Conservation (phyloP, 2,888 invertebrate genomes). For the Sisyra nigra region DNA sequence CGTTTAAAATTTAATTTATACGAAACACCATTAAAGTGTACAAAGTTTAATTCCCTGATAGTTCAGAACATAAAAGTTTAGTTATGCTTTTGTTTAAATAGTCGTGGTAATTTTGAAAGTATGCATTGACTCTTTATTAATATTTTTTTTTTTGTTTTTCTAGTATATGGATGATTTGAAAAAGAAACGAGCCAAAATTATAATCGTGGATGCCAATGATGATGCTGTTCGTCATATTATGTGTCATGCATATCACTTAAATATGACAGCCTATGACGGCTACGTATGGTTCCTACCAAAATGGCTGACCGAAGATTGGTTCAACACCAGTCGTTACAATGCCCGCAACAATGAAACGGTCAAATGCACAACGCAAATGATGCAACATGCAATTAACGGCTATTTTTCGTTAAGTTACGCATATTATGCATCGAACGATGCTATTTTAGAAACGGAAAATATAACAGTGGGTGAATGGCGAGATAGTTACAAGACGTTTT, state of each 20-base stretch:
- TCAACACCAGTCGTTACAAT: conserved; percentile 36
- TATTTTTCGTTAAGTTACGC: conserved; percentile 54
- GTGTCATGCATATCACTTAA: conserved; percentile 59
- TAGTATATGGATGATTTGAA: conserved; percentile 50
- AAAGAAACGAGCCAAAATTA: conserved; percentile 49
- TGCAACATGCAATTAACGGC: conserved; percentile 51
- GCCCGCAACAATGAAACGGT: conserved; percentile 25
- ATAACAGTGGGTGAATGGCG: conserved; percentile 48
- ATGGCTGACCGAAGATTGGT: conserved; percentile 49
- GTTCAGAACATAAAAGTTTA: too few species aligned
- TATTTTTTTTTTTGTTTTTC: conserved; percentile 14
- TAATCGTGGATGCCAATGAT: conserved; percentile 67
- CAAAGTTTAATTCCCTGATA: too few species aligned
- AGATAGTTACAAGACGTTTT: conserved; percentile 23
- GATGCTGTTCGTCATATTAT: conserved; percentile 56
- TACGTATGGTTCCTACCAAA: conserved; percentile 78
- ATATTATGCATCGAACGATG: conserved; percentile 42
- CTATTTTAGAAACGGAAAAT: conserved; percentile 41
- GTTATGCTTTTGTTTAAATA: too few species aligned
- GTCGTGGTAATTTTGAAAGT: too few species aligned
- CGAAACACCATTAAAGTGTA: too few species aligned
- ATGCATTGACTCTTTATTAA: background rate
- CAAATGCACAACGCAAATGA: conserved; percentile 42
- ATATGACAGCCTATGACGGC: conserved; percentile 52
- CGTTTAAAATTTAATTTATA: too few species aligned